Conservation (phyloP, 2,797 vertebrate species). For the Propithecus perrieri region DNA sequence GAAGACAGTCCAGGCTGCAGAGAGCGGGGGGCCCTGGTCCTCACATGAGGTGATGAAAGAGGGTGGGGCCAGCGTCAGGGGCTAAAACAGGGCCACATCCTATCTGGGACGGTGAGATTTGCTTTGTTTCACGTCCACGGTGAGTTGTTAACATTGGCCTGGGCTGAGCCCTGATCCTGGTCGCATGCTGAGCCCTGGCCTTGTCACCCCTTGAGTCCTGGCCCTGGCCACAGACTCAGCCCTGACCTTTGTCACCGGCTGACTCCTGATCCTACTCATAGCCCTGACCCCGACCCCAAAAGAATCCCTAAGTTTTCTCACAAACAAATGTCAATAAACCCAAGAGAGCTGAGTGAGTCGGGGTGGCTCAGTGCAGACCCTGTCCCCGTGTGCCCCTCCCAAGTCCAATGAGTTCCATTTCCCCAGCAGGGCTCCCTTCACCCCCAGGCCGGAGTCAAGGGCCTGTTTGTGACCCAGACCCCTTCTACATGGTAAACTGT, state of each 20-base stretch:
- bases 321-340: neutral
- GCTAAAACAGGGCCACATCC: rapidly evolving
- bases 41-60: rapidly evolving
- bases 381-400: rapidly evolving
- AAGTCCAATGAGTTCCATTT: rapidly evolving
- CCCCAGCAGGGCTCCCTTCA: rapidly evolving
- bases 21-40: no score
- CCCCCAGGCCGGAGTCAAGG: neutral
- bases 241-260: neutral
- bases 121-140: neutral
- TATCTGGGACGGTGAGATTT: no score
- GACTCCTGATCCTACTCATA: neutral
- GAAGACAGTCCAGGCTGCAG: neutral
- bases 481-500: rapidly evolving
- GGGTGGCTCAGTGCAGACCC: neutral
- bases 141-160: no score
- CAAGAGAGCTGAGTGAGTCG: neutral
- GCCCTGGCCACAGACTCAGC: neutral
- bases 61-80: rapidly evolving
- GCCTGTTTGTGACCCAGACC: no score
- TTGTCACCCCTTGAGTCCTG: neutral
- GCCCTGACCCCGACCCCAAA: no score
- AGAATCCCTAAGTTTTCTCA: neutral
- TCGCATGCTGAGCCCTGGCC: neutral
- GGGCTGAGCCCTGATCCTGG: no score